Percentiles rank a stretch among this genome's conserved stretches.
phyloP scores from a whole-genome alignment of 2,888 invertebrate species.

The Microctonus brassicae region DNA sequence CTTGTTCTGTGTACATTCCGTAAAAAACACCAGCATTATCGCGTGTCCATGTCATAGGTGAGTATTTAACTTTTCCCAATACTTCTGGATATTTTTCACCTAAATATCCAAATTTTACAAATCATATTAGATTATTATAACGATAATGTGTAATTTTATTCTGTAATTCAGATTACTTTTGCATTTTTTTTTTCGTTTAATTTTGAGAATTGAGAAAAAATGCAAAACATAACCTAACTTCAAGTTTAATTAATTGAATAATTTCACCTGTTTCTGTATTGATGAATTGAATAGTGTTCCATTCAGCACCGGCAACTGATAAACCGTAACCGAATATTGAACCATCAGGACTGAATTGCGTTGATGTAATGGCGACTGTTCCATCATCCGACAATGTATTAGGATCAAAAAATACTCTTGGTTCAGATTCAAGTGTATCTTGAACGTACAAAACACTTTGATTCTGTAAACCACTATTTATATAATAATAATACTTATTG shows the following conservation, averaged over 20 bases:
- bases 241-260: not conserved
- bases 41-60: conserved; percentile 93
- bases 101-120: conserved; percentile 50
- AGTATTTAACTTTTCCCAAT: conserved; percentile 93
- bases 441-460: conserved; percentile 95
- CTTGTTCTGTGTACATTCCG: conserved; percentile 85
- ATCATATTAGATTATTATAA: too few species aligned
- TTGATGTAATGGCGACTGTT: conserved; percentile 83
- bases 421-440: conserved; percentile 81
- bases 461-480: conserved; percentile 96
- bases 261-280: conserved; percentile 78
- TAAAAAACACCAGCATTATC: conserved; percentile 97
- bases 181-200: not conserved
- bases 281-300: conserved; percentile 90
- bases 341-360: conserved; percentile 91
- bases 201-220: too few species aligned
- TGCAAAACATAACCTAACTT: too few species aligned
- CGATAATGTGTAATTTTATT: too few species aligned
- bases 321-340: conserved; percentile 91
- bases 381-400: conserved; percentile 93
- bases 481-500: conserved; percentile 88
- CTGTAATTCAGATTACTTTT: too few species aligned
- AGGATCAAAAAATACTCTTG: conserved; percentile 93
- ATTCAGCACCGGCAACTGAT: conserved; percentile 95
- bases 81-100: conserved; percentile 90